Evolutionary conservation across 2,797 vertebrate genomes (phyloP), one percentile per base, ranked within the genome.

Genomic region (Holocentrus rufus): DNA sequence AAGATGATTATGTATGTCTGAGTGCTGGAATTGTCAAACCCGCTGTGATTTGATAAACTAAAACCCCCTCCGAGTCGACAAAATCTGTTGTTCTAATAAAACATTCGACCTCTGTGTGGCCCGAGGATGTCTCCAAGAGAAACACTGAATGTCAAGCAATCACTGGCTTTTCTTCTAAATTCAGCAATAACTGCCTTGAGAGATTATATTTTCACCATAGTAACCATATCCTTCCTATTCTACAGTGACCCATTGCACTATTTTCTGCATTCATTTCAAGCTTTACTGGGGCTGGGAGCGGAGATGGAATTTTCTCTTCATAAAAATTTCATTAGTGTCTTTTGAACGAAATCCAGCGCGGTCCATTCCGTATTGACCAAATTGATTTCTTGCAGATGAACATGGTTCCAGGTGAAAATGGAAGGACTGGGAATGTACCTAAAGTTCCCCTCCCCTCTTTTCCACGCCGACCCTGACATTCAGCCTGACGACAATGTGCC

Each of bases 251-350:
- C 68, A 46, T 73, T 66, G 36, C 65, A 53, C 76, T 79, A 49
- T 87, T 82, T 79, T 81, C 79, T 70, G 70, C 73, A 72, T 87
- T 90, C 17, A 69, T 83, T 82, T 81, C 52, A 50, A 56, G 59
- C 76, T 30, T 83, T 81, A 88, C 84, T 88, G n/a, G 76, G 75
- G 63, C 74, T 69, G 77, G 79, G 72, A 77, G 67, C 27, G 54
- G 9, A 59, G 68, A 44, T 67, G 70, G 83, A 86, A 83, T 87
- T 87, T 87, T 86, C 66, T 90, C 85, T 74, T 86, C 83, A 85
- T 89, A 83, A 91, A 89, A 83, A 83, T 85, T 18, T 89, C 78
- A 86, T 89, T 86, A 85, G 79, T 86, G 60, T 86, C 74, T 85
- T 88, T 75, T 79, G 77, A 90, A 64, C 67, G 61, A 76, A 85